Percentiles rank a stretch among this genome's conserved stretches.
These are phyloP conservation scores for Drosophila bipectinata DNA, from an alignment of 1,140 invertebrate species.

Conservation along the genomic window DNA sequence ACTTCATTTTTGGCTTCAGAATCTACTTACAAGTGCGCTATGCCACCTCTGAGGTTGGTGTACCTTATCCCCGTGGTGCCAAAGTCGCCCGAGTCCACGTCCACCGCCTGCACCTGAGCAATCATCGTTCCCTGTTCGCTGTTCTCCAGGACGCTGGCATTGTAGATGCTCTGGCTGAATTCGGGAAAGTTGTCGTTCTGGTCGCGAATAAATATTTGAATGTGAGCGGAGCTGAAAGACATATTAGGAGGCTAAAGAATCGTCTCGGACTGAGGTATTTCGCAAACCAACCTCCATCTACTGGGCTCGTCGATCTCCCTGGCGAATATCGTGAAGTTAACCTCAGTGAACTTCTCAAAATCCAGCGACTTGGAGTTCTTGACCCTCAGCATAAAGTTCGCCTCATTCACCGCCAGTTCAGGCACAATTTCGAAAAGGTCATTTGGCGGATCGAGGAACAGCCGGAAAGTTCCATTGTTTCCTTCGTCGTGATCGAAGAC, in stretches of 20 bases:
- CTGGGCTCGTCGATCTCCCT: conserved; percentile 89
- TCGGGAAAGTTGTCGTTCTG: conserved; percentile 97
- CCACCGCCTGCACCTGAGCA: conserved; percentile 91
- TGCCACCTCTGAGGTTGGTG: conserved; percentile 89
- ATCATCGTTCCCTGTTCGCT: conserved; percentile 92
- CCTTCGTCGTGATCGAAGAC: conserved; percentile 97
- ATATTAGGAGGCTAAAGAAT: neutral
- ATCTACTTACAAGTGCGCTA: conserved; percentile 92
- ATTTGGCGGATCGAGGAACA: conserved; percentile 91
- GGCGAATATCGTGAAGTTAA: conserved; percentile 94
- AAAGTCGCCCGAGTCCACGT: conserved; percentile 93
- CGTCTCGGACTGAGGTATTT: neutral
- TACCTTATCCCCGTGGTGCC: conserved; percentile 95
- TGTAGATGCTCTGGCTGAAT: conserved; percentile 91
- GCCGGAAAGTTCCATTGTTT: conserved; percentile 95
- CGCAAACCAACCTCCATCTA: conserved; percentile 66
- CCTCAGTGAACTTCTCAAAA: conserved; percentile 91
- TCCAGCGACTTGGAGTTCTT: conserved; percentile 93
- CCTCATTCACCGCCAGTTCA: conserved; percentile 94
- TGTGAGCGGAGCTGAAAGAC: conserved; percentile 88
- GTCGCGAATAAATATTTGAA: conserved; percentile 94
- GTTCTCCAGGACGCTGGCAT: conserved; percentile 92
- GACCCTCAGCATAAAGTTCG: conserved; percentile 95
- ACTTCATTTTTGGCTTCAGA: no score
- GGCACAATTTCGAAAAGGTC: conserved; percentile 96